Evolutionary conservation across 2,888 invertebrate species (phyloP).

Genomic region (Lasius platythorax): DNA sequence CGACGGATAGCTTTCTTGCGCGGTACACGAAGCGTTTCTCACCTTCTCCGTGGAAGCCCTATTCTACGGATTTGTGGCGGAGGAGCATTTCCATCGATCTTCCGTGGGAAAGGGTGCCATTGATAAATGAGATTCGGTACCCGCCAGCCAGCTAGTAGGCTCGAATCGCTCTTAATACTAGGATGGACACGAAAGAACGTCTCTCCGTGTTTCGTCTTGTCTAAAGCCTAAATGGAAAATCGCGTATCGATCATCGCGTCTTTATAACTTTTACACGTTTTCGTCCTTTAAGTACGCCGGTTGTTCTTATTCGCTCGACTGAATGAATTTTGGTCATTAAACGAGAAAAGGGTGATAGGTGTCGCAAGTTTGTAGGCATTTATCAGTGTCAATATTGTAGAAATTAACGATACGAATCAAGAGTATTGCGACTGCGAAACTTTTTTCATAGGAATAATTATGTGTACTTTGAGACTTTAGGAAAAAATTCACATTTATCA

Average conservation of each 20-base stretch:
- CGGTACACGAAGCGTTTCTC: neutral
- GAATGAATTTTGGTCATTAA: neutral
- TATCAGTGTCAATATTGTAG: neutral
- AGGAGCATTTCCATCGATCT: conserved; percentile 61
- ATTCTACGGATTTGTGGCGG: conserved; percentile 46
- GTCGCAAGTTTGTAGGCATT: neutral
- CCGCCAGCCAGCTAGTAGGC: conserved; percentile 19
- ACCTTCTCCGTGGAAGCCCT: neutral
- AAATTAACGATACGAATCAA: neutral
- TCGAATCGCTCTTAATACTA: conserved; percentile 27
- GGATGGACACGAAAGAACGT: neutral
- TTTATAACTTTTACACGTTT: conserved; percentile 1
- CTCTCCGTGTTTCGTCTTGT: neutral
- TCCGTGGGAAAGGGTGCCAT: conserved; percentile 21
- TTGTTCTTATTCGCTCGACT: conserved; percentile 26
- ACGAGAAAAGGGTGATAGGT: neutral
- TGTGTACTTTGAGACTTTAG: neutral
- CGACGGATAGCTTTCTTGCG: neutral
- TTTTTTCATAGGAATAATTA: neutral
- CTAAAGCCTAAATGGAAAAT: neutral
- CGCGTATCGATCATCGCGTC: neutral
- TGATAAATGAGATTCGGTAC: conserved; percentile 66
- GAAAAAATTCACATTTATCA: neutral
- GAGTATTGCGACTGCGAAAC: neutral
- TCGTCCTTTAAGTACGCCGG: neutral